Evolutionary conservation across 2,888 invertebrate species (phyloP).

Genomic region (Cremastinae sp.): DNA sequence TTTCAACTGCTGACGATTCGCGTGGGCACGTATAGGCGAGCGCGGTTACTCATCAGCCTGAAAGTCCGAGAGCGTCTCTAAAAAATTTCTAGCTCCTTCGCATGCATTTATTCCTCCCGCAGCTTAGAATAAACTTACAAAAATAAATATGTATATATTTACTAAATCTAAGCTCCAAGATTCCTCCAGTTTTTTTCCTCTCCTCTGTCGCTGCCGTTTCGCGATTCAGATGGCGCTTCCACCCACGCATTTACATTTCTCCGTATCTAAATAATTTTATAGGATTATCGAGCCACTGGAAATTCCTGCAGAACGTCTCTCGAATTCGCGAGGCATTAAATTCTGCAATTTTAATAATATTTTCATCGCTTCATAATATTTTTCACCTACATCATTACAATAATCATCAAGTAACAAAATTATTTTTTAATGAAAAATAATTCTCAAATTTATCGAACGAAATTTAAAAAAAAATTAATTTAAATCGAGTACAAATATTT

Average conservation of each 20-base stretch:
- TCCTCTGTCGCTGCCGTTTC: neutral
- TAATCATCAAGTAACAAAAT: too few relatives aligned
- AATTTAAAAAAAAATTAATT: too few relatives aligned
- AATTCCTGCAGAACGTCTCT: neutral
- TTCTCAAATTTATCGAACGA: too few relatives aligned
- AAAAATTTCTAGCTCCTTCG: constrained; percentile 6
- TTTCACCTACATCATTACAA: too few relatives aligned
- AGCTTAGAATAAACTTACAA: constrained; percentile 31
- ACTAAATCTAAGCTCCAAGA: neutral
- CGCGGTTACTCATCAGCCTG: constrained; percentile 55
- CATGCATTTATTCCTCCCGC: constrained; percentile 36
- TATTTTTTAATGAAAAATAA: too few relatives aligned
- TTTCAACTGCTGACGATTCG: constrained; percentile 51
- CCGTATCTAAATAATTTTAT: constrained; percentile 11
- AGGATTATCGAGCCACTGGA: neutral
- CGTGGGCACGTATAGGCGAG: constrained; percentile 54
- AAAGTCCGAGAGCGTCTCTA: constrained; percentile 35
- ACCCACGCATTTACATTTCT: constrained; percentile 23
- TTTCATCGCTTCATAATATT: too few relatives aligned
- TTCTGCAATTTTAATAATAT: too few relatives aligned
- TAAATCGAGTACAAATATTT: too few relatives aligned
- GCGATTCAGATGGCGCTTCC: neutral
- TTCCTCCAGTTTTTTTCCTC: constrained; percentile 12
- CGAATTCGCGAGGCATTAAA: neutral
- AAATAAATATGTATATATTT: constrained; percentile 38